These are phyloP conservation scores for Typhlichthys eigenmanni DNA, from an alignment of 2,797 vertebrate genomes.

Conservation along the genomic window DNA sequence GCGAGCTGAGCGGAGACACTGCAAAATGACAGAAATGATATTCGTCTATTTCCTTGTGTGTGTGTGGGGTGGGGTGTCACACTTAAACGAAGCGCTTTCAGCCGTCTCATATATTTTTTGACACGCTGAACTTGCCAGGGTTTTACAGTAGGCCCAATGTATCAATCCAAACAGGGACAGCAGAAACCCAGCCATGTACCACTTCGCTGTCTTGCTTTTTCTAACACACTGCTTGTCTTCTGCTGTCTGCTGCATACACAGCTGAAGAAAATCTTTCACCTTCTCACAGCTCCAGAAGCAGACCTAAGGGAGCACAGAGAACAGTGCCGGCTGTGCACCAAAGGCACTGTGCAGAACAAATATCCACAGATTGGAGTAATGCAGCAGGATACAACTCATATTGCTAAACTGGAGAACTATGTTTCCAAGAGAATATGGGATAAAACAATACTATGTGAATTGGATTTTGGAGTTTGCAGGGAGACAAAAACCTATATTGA, in stretches of 20 bases:
- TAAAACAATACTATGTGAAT: not conserved
- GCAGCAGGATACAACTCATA: constrained; percentile 27
- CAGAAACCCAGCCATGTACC: not conserved
- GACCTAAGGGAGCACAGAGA: constrained; percentile 30
- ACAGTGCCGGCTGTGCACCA: constrained; percentile 16
- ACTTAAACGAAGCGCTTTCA: constrained; percentile 29
- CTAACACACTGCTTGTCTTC: not conserved
- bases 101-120: constrained; percentile 5
- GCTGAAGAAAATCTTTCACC: constrained; percentile 30
- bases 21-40: constrained; percentile 47
- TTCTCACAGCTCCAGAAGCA: constrained; percentile 28
- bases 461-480: constrained; percentile 21
- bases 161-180: constrained; percentile 31
- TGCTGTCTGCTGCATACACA: constrained; percentile 24
- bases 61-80: constrained; percentile 15
- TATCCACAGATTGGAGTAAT: constrained; percentile 3
- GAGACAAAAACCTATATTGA: not conserved
- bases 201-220: constrained; percentile 5
- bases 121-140: constrained; percentile 12
- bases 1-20: constrained; percentile 22
- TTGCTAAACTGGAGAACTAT: constrained; percentile 19
- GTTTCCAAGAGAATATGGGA: constrained; percentile 15
- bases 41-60: constrained; percentile 28
- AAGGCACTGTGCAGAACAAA: constrained; percentile 27
- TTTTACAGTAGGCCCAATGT: not conserved